These are phyloP conservation scores for Schizothorax lantsangensis DNA, from an alignment of 2,797 vertebrate genomes.

Conservation along the genomic window DNA sequence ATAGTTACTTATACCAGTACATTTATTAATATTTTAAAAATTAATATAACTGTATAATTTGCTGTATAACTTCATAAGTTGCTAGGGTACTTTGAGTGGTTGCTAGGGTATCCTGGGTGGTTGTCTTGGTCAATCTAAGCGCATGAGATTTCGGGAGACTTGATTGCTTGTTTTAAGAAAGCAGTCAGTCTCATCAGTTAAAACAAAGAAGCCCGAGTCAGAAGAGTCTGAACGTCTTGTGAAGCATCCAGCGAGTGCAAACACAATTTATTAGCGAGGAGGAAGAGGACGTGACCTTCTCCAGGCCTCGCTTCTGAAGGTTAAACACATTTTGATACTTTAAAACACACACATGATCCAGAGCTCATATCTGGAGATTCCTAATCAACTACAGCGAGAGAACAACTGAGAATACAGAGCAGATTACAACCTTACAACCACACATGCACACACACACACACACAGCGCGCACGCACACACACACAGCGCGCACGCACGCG, in stretches of 20 bases:
- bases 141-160: neutral
- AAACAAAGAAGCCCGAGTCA: neutral
- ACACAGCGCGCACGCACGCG: neutral
- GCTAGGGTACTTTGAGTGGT: too few species aligned
- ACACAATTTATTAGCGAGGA: constrained; percentile 57
- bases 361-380: neutral
- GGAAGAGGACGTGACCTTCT: constrained; percentile 29
- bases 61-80: too few species aligned
- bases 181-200: neutral
- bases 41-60: too few species aligned
- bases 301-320: constrained; percentile 43
- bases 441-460: neutral
- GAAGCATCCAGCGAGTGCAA: constrained; percentile 49
- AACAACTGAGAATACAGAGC: neutral
- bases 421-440: neutral
- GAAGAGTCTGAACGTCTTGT: neutral
- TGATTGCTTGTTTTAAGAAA: neutral
- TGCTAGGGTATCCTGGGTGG: too few species aligned
- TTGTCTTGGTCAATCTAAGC: neutral
- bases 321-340: constrained; percentile 56
- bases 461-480: neutral
- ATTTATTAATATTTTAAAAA: too few species aligned
- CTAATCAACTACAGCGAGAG: neutral
- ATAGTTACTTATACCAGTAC: too few species aligned
- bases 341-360: constrained; percentile 2